Evolutionary conservation across 2,797 vertebrate species (phyloP), one percentile per base, ranked within the genome.

Genomic region (Dendrocincla tyrannina): DNA sequence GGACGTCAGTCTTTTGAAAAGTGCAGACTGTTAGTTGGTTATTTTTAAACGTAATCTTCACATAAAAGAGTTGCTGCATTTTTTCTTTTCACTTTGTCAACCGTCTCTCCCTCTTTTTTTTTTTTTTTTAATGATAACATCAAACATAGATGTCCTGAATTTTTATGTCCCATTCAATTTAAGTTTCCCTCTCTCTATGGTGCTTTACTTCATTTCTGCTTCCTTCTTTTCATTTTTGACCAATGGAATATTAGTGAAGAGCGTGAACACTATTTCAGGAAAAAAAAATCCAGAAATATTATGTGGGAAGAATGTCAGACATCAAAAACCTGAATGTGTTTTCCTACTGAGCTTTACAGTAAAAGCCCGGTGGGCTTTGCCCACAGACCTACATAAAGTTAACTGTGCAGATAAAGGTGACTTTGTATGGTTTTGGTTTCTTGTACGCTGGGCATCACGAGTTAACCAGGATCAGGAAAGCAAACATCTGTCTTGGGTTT

Each of bases 11-110:
- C 97, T 97, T 96, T 97, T 91, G 95, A 97, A 97, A 98, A 98
- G 97, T 97, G 98, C 98, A 98, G 97, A 97, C 96, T 96, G 97
- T 95, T 98, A 95, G 96, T 95, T 88, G 95, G 97, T 97, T 98
- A 98, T 98, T 98, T 98, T 98, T 97, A 98, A 98, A 98, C 93
- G 97, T 96, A 98, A 97, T 98, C 97, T 97, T 97, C 97, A 97
- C 97, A 98, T 98, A 98, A 98, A 98, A 97, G 98, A 97, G 96
- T 96, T 94, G 53, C 72, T 80, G 95, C 88, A 42, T 91, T 86
- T 95, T 97, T 89, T 90, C 75, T 92, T 94, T 96, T 94, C 94
- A 69, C 92, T 97, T 94, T 97, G 95, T 96, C 97, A 97, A 96
- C 92, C 91, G 22, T 92, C 82, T 74, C 64, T 81, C n/a, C 64